Evolutionary conservation across 2,797 vertebrate species (phyloP).

Genomic region (Crenuchus spilurus): DNA sequence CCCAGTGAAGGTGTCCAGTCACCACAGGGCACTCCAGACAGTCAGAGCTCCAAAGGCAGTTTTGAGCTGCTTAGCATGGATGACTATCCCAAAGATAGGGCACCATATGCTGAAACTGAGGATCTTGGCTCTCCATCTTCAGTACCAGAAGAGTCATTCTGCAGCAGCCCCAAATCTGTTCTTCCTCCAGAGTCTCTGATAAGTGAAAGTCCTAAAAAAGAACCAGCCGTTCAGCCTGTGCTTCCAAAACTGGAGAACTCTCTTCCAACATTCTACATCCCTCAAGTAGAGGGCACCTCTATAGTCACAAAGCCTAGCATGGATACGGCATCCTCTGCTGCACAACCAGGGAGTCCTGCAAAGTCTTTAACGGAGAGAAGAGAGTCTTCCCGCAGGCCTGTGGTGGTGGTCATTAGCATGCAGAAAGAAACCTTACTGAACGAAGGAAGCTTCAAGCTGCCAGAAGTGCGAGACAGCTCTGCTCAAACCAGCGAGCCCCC

Average conservation of each 20-base stretch:
- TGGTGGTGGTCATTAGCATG: constrained; percentile 82
- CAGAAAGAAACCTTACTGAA: constrained; percentile 70
- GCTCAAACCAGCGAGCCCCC: constrained; percentile 43
- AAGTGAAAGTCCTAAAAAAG: constrained; percentile 29
- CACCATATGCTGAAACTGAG: constrained; percentile 40
- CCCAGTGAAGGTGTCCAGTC: constrained; percentile 82
- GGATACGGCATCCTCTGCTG: constrained; percentile 13
- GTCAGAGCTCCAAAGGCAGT: constrained; percentile 91
- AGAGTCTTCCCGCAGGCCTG: constrained; percentile 64
- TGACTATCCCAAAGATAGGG: constrained; percentile 70
- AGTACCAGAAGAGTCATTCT: constrained; percentile 45
- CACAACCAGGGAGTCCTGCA: constrained; percentile 57
- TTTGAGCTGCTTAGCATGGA: constrained; percentile 88
- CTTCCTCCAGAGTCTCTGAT: not conserved
- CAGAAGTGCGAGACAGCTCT: constrained; percentile 38
- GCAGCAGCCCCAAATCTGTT: constrained; percentile 37
- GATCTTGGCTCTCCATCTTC: constrained; percentile 49
- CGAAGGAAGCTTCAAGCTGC: constrained; percentile 21
- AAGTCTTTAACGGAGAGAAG: constrained; percentile 67
- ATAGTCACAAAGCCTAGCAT: constrained; percentile 21
- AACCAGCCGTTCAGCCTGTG: constrained; percentile 32
- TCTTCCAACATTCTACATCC: constrained; percentile 91
- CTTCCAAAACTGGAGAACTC: constrained; percentile 65
- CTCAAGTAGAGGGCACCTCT: constrained; percentile 73
- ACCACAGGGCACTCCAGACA: constrained; percentile 90